Percentiles rank a stretch among this genome's conserved stretches.
Evolutionary conservation across 1,140 invertebrate species (phyloP).

Genomic region (Neodiprion fabricii): DNA sequence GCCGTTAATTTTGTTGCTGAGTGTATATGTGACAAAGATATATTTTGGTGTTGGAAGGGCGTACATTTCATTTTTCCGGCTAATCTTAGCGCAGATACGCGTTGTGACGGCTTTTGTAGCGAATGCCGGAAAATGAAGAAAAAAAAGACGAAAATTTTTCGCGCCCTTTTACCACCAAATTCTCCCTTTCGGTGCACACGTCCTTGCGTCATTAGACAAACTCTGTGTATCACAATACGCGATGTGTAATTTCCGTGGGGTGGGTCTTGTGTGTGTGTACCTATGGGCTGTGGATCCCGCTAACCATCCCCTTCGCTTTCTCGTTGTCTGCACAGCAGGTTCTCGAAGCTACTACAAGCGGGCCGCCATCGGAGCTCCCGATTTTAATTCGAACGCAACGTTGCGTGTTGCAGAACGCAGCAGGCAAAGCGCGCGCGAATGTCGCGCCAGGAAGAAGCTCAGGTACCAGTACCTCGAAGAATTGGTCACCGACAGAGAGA

Average conservation of each 20-base stretch:
- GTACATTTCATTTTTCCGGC: too few relatives aligned
- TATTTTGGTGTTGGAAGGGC: too few relatives aligned
- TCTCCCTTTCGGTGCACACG: too few relatives aligned
- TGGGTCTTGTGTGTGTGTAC: slow-evolving; percentile 1
- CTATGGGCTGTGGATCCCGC: slow-evolving; percentile 6
- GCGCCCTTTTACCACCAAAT: too few relatives aligned
- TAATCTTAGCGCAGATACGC: too few relatives aligned
- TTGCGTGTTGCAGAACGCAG: slow-evolving; percentile 79
- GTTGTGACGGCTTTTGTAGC: too few relatives aligned
- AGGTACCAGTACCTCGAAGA: slow-evolving; percentile 98
- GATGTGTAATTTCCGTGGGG: background rate
- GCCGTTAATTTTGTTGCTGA: too few relatives aligned
- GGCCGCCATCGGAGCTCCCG: slow-evolving; percentile 3
- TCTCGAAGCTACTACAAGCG: background rate
- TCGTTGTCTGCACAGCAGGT: background rate
- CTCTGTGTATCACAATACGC: too few relatives aligned
- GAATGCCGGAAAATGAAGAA: too few relatives aligned
- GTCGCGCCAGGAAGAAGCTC: slow-evolving; percentile 94
- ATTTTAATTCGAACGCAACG: slow-evolving; percentile 7
- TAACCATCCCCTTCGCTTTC: slow-evolving; percentile 4
- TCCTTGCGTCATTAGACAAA: too few relatives aligned
- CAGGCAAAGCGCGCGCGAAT: slow-evolving; percentile 95
- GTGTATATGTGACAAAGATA: too few relatives aligned
- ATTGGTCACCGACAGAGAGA: slow-evolving; percentile 90
- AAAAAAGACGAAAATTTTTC: too few relatives aligned